Evolutionary conservation across 2,113 vertebrate species (phyloP), one percentile per base, ranked within the genome.

Genomic region (Misgurnus mizolepis): DNA sequence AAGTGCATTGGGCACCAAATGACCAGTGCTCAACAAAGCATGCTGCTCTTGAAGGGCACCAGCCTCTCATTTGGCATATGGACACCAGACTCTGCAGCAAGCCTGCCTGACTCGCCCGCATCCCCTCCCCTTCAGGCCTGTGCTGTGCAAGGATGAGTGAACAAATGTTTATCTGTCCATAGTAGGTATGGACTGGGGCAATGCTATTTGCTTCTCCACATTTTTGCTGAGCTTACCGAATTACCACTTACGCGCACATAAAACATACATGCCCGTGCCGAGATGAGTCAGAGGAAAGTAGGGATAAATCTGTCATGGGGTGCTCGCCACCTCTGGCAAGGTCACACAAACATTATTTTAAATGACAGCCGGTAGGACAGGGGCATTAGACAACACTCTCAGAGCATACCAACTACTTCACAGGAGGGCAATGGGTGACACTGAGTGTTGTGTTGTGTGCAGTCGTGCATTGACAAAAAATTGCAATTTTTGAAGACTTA

Each of bases 271-370:
- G 53, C 79, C 34, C 74, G 53, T 60, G 43, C 41, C 55, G 60
- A 27, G 71, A 17, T 60, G 49, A 82, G 79, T 53, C 55, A 45
- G 78, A 71, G 58, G 18, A 45, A 76, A 68, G 50, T 66, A n/a
- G 67, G 41, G 39, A 80, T 39, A 56, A 55, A 73, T 80, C 56
- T 81, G 76, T 79, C 76, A 71, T 45, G 72, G 67, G 50, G 64
- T 55, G 40, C 72, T 61, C 67, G 40, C 39, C 76, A 80, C 82
- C 77, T 76, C 80, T 72, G 76, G 85, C 82, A 84, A 84, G 82
- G 82, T 84, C 82, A 67, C 60, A 50, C 78, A 83, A 76, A 85
- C 82, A 85, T 83, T 74, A 85, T 85, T 82, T 85, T 71, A 82
- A 79, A 75, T 74, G 80, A 82, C 76, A 70, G 80, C 47, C 76